These are phyloP conservation scores for Echinops telfairi DNA, from an alignment of 2,113 vertebrate species.

Conservation along the genomic window DNA sequence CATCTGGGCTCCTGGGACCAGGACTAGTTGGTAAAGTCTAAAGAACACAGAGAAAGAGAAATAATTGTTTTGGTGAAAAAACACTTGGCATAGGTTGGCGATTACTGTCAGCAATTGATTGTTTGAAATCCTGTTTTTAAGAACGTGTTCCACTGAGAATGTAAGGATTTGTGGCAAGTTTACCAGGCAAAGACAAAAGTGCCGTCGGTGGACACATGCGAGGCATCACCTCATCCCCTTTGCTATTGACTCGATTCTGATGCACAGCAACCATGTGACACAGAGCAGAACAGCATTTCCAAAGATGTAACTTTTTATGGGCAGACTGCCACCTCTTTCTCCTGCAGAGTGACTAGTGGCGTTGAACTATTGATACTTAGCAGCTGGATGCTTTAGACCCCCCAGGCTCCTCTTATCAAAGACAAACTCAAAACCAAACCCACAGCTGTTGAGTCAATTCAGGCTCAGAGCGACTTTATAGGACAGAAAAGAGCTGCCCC, in stretches of 20 bases:
- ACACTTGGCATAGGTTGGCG: background rate
- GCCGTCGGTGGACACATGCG: background rate
- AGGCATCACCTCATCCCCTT: background rate
- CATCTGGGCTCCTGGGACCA: background rate
- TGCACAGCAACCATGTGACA: background rate
- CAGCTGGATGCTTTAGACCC: no score
- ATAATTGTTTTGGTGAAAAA: slow-evolving; percentile 11
- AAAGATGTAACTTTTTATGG: background rate
- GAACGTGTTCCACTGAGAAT: background rate
- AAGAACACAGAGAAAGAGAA: background rate
- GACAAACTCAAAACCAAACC: no score
- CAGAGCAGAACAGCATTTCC: background rate
- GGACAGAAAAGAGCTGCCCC: no score
- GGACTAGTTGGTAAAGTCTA: background rate
- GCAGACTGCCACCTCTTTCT: background rate
- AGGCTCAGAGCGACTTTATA: no score
- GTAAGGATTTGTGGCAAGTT: background rate
- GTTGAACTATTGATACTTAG: no score
- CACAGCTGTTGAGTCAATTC: no score
- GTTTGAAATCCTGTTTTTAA: slow-evolving; percentile 14
- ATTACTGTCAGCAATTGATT: slow-evolving; percentile 10
- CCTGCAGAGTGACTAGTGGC: background rate
- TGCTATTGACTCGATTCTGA: background rate
- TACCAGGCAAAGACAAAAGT: background rate
- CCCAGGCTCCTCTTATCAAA: no score